These are phyloP conservation scores for Pterostichus niger DNA, from an alignment of 2,888 invertebrate genomes.

Conservation along the genomic window DNA sequence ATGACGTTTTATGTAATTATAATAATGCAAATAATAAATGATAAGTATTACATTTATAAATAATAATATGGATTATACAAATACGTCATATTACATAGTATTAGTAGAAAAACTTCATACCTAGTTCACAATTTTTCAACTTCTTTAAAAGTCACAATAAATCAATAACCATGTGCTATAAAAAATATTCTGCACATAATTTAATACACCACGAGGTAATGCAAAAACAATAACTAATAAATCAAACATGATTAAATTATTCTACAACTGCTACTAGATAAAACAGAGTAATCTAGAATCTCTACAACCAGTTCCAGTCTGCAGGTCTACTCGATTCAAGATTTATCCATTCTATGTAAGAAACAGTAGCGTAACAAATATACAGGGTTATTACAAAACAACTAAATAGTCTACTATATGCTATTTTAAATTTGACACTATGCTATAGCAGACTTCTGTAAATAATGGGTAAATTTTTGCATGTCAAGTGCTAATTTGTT, in stretches of 20 bases:
- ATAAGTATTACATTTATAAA: not conserved
- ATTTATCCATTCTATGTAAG: not conserved
- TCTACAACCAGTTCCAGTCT: not conserved
- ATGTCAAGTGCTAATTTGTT: no score
- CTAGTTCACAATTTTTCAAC: conserved; percentile 1
- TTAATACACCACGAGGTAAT: not conserved
- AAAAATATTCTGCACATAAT: not conserved
- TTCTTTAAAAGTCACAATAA: not conserved
- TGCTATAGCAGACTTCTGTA: no score
- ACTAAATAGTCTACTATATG: no score
- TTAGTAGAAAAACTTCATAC: not conserved
- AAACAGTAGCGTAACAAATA: not conserved
- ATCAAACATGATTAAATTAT: conserved; percentile 14
- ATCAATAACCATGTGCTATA: not conserved
- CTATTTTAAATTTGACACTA: no score
- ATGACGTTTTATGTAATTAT: not conserved
- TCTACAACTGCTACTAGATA: conserved; percentile 32
- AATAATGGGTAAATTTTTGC: no score
- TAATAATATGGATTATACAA: not conserved
- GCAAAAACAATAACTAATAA: conserved; percentile 27
- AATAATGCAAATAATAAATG: conserved; percentile 5
- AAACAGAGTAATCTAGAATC: conserved; percentile 11
- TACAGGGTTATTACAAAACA: no score
- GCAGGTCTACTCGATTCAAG: not conserved
- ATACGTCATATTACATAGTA: not conserved